Base-by-base conservation (phyloP, 92 coral and sea anemone species). In the Pocillopora grandis region DNA sequence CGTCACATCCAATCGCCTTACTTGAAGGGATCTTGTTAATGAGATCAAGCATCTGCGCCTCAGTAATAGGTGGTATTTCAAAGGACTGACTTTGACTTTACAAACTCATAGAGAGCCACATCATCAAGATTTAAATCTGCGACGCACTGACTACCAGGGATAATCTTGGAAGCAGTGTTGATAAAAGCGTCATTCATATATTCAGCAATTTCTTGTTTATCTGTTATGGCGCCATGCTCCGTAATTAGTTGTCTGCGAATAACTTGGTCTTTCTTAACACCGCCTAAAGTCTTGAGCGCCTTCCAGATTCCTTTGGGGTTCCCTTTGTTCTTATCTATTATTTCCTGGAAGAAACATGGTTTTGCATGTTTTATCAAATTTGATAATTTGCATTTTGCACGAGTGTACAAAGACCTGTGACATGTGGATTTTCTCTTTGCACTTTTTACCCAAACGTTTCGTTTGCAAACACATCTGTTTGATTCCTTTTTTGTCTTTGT, bases 261-360 rank as follows among this genome's bases (percentile, higher is more conserved):
- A 27, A 61, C 78, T 59, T 18, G 71, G 13, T 48, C 55, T 48
- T 66, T 75, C 36, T 57, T 42, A 10, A 71, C 76, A 56, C 87
- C 87, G n/a, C 64, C 65, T 16, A 74, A 58, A 5, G 84, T 74
- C 59, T 90, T 88, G 42, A 84, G 70, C 59, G 79, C 87, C 58
- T 12, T 71, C 83, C 90, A 87, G 71, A 75, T 82, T 63, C 72
- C 84, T 82, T 69, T 80, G 63, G 92, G 86, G 62, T 89, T 80
- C 21, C 80, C 81, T 66, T 80, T 67, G 66, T 89, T 85, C 52
- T 78, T 66, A 21, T 89, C 86, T 63, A 79, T 84, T 62, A 86
- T 58, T 58, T 79, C 89, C 33, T 69, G 86, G 70, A 74, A 75
- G 60, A 48, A 89, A 36, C 82, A 66, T 20, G 75, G 70, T 66